phyloP scores from a whole-genome alignment of 2,797 vertebrate species.

The Hydrophis major region DNA sequence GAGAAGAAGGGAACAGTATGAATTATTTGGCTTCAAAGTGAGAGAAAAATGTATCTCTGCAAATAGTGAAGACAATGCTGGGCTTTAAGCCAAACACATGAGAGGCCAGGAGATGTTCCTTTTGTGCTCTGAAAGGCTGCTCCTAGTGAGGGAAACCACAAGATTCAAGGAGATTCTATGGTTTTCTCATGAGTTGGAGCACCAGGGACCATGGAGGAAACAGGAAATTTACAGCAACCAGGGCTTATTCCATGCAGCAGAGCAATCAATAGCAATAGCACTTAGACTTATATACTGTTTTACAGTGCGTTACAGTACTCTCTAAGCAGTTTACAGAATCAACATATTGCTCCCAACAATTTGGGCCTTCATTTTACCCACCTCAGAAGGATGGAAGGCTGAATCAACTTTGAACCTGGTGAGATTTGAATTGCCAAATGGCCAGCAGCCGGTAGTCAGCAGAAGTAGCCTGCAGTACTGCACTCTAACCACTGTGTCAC shows the following conservation, averaged over 20 bases:
- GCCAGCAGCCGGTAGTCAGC: no score
- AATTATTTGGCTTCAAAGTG: not conserved
- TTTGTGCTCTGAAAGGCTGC: not conserved
- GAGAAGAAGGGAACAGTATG: slow-evolving; percentile 28
- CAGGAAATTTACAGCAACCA: not conserved
- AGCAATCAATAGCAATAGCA: not conserved
- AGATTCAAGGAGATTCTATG: not conserved
- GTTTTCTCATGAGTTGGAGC: not conserved
- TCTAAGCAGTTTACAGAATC: no score
- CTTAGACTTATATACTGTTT: no score
- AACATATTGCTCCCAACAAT: no score
- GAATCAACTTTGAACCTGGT: no score
- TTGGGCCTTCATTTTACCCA: no score
- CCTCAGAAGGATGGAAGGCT: no score
- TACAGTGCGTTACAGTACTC: no score
- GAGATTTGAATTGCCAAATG: no score
- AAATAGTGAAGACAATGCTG: not conserved
- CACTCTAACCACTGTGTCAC: no score
- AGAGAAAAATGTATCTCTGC: not conserved
- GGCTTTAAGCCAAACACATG: not conserved
- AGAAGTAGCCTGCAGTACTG: no score
- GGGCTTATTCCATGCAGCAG: not conserved
- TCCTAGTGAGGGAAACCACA: not conserved
- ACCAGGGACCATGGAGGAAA: not conserved
- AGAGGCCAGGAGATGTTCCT: not conserved